Conservation (phyloP, 2,797 vertebrate genomes). For the Diglossa cyanea region DNA sequence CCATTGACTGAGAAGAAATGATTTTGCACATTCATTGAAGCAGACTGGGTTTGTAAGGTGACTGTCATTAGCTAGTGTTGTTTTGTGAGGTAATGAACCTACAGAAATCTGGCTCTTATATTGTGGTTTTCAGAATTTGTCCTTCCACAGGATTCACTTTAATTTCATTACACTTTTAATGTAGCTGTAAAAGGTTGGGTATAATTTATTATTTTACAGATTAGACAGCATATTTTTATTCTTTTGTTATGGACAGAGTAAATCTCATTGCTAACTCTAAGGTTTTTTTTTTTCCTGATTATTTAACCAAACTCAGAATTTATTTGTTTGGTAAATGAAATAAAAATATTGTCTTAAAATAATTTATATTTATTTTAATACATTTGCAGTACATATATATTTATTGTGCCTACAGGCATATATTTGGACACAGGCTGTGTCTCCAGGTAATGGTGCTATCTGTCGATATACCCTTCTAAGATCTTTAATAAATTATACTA, state of each 20-base stretch:
- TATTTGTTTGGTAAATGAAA: background rate
- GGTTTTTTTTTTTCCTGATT: background rate
- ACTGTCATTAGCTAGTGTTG: background rate
- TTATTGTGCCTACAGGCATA: background rate
- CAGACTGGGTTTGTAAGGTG: background rate
- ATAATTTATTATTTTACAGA: background rate
- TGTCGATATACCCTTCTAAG: background rate
- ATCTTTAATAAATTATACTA: background rate
- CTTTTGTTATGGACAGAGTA: background rate
- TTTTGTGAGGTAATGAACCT: background rate
- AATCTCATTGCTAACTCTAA: background rate
- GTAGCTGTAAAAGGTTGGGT: accelerated
- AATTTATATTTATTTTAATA: background rate
- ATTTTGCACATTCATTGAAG: background rate
- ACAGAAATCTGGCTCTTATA: background rate
- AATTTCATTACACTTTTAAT: background rate
- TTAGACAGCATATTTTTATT: background rate
- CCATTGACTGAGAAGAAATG: background rate
- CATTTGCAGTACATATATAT: background rate
- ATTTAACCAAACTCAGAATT: background rate
- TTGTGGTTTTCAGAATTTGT: background rate
- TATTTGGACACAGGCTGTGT: background rate
- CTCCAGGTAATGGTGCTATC: background rate
- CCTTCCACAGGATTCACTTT: background rate
- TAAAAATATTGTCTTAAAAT: background rate